phyloP scores from a whole-genome alignment of 92 coral and sea anemone species.

The Palythoa caribaeorum region DNA sequence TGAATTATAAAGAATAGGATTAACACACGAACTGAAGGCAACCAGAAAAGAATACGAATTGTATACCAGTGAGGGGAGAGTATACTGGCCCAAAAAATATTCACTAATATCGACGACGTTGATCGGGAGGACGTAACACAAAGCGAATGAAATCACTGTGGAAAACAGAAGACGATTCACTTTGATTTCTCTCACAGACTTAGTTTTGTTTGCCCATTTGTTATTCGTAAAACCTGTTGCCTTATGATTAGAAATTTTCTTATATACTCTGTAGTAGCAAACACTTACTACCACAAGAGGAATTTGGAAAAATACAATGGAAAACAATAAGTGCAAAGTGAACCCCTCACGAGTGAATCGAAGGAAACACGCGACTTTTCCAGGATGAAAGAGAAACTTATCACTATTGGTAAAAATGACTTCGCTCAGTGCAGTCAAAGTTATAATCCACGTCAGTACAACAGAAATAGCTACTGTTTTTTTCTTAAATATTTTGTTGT shows the following conservation, averaged over 20 bases:
- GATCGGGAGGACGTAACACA: not conserved
- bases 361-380: too few relatives aligned
- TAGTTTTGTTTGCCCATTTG: not conserved
- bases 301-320: too few relatives aligned
- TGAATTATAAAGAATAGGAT: too few relatives aligned
- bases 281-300: too few relatives aligned
- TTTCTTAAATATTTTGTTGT: too few relatives aligned
- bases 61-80: not conserved
- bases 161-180: not conserved
- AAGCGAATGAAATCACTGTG: not conserved
- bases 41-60: not conserved
- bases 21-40: not conserved
- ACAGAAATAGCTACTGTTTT: too few relatives aligned
- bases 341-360: too few relatives aligned
- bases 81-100: not conserved
- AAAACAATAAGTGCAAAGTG: too few relatives aligned
- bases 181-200: slow-evolving; percentile 17
- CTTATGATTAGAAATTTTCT: not conserved
- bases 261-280: not conserved
- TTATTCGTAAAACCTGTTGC: not conserved
- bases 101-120: slow-evolving; percentile 2
- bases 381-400: too few relatives aligned
- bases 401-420: too few relatives aligned
- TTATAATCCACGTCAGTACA: too few relatives aligned
- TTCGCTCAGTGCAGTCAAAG: too few relatives aligned